These are phyloP conservation scores for Dissostichus mawsoni DNA, from an alignment of 2,113 vertebrate species.

Conservation along the genomic window DNA sequence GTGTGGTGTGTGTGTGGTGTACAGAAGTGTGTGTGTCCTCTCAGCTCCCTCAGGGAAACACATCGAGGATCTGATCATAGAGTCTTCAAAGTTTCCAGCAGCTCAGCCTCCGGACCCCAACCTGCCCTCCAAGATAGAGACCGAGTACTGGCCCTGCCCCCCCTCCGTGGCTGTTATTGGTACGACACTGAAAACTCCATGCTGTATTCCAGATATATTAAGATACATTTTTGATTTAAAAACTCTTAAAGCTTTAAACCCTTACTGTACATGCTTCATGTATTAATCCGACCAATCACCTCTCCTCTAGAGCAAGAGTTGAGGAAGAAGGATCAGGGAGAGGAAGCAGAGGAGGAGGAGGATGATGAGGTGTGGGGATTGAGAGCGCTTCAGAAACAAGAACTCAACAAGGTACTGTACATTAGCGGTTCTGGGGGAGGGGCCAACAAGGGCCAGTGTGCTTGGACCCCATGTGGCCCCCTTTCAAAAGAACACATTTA, in stretches of 20 bases:
- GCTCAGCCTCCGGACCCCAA: constrained; percentile 94
- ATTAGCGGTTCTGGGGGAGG: too few relatives aligned
- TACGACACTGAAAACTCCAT: constrained; percentile 65
- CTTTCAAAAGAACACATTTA: too few relatives aligned
- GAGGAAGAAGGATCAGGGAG: constrained; percentile 77
- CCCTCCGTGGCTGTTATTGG: constrained; percentile 92
- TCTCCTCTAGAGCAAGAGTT: constrained; percentile 87
- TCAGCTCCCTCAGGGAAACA: constrained; percentile 86
- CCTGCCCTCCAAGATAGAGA: constrained; percentile 95
- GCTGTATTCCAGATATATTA: neutral
- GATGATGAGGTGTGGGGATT: constrained; percentile 88
- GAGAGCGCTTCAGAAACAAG: constrained; percentile 87
- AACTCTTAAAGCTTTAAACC: neutral
- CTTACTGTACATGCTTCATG: neutral
- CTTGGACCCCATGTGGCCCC: too few relatives aligned
- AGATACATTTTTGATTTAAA: neutral
- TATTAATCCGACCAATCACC: neutral
- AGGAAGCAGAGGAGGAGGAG: constrained; percentile 80
- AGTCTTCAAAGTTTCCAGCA: constrained; percentile 95
- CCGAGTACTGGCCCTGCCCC: constrained; percentile 95
- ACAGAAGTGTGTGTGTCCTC: constrained; percentile 43
- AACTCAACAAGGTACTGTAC: constrained; percentile 90
- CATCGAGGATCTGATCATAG: constrained; percentile 92
- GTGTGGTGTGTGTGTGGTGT: too few relatives aligned
- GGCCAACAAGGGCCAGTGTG: too few relatives aligned